Evolutionary conservation across 1,140 invertebrate genomes (phyloP), one percentile per base, ranked within the genome.

Genomic region (Leptoteleia sp.): DNA sequence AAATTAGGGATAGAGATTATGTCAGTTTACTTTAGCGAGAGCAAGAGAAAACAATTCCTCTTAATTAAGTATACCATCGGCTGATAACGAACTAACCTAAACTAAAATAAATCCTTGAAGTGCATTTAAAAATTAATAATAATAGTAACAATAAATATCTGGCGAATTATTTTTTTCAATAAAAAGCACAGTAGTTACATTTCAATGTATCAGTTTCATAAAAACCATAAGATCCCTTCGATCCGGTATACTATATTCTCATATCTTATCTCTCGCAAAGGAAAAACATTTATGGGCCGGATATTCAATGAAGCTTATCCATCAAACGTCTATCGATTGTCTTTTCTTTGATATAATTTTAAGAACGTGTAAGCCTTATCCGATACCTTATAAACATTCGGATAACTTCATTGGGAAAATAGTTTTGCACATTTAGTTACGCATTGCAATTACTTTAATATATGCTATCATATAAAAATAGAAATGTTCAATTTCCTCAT

Each of bases 251-350:
- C 45, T 64, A 43, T 62, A 38, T 55, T 45, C 48, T 9, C 38
- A 37, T 40, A 22, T 19, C 29, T 55, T 62, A 76, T 68, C 72
- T 16, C 11, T 27, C 19, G 61, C 62, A 48, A 67, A 72, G 77
- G 73, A 71, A 48, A 82, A 84, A 76, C 76, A 77, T 73, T 77
- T 80, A 76, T 73, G 64, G 33, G 43, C 80, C 82, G 83, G 83
- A 84, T 82, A 84, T 84, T 84, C 82, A 80, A 84, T 82, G 70
- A 79, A 82, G 76, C 67, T 65, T 79, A 83, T 84, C 83, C 80
- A 84, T 84, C 82, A 83, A 62, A 83, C 76, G 75, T 77, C 80
- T 70, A 62, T 68, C 50, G 72, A 57, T 54, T 59, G 37, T 45
- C 17, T 47, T 29, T 52, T 16, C 38, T 48, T 59, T 43, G 61